phyloP scores from a whole-genome alignment of 1,140 invertebrate species.

The Lasaia peninsularis region DNA sequence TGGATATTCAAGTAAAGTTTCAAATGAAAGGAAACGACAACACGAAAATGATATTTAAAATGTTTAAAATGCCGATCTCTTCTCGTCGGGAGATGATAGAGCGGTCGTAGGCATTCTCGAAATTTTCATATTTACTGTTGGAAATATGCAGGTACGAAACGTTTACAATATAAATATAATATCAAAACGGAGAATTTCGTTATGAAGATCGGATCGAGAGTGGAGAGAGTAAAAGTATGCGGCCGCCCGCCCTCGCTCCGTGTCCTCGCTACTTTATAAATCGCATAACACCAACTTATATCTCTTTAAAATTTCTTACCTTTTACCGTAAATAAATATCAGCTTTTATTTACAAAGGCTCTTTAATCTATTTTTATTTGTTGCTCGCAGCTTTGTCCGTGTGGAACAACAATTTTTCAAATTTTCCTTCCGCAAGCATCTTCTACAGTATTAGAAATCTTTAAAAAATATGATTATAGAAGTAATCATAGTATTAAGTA shows the following conservation, averaged over 20 bases:
- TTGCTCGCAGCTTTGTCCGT: too few species aligned
- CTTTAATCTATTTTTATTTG: not conserved
- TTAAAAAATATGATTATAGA: too few species aligned
- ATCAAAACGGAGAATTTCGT: conserved; percentile 76
- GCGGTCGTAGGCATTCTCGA: conserved; percentile 64
- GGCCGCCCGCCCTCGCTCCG: conserved; percentile 39
- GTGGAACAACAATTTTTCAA: too few species aligned
- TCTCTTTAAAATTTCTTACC: conserved; percentile 9
- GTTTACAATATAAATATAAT: conserved; percentile 75
- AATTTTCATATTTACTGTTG: conserved; percentile 76
- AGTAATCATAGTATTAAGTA: too few species aligned
- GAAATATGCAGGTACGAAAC: conserved; percentile 74
- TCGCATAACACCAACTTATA: conserved; percentile 19
- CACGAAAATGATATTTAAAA: conserved; percentile 33
- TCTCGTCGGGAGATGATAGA: conserved; percentile 54
- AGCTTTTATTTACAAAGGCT: not conserved
- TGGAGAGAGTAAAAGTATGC: conserved; percentile 63
- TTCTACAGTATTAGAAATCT: too few species aligned
- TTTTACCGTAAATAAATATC: not conserved
- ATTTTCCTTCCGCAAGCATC: too few species aligned
- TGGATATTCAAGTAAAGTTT: not conserved
- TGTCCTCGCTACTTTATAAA: conserved; percentile 47
- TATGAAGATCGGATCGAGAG: conserved; percentile 72
- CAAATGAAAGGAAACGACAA: conserved; percentile 7
- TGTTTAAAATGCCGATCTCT: conserved; percentile 66